A percentile compares a stretch with the other conserved stretches of the same genome.
Conservation (phyloP, 2,797 vertebrate genomes). For the Sparidentex hasta region DNA sequence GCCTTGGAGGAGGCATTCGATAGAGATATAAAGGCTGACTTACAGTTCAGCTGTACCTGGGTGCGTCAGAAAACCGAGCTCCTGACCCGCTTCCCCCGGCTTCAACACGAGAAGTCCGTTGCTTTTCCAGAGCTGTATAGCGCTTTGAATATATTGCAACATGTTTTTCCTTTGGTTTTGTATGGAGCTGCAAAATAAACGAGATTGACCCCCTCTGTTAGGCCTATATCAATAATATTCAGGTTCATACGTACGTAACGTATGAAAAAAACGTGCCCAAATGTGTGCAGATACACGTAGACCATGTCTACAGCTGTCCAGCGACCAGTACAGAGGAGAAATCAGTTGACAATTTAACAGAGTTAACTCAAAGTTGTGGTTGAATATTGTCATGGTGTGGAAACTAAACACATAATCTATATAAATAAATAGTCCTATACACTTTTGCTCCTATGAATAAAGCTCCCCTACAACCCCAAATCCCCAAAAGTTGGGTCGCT, state of each 20-base stretch:
- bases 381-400: neutral
- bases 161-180: neutral
- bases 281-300: neutral
- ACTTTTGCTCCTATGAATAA: neutral
- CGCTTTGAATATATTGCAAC: too few species aligned
- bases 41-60: neutral
- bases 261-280: neutral
- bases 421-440: neutral
- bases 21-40: neutral
- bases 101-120: neutral
- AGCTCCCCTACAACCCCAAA: neutral
- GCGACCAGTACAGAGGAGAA: neutral
- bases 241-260: too few species aligned
- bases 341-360: neutral
- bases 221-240: too few species aligned
- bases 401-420: neutral
- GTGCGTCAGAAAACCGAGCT: neutral
- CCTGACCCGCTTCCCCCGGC: slow-evolving; percentile 2
- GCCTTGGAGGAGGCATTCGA: neutral
- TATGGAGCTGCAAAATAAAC: neutral
- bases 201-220: neutral
- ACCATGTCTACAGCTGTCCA: neutral
- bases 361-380: neutral
- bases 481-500: neutral
- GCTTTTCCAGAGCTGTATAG: neutral